Evolutionary conservation across 2,797 vertebrate species (phyloP).

Genomic region (Anguilla marmorata): DNA sequence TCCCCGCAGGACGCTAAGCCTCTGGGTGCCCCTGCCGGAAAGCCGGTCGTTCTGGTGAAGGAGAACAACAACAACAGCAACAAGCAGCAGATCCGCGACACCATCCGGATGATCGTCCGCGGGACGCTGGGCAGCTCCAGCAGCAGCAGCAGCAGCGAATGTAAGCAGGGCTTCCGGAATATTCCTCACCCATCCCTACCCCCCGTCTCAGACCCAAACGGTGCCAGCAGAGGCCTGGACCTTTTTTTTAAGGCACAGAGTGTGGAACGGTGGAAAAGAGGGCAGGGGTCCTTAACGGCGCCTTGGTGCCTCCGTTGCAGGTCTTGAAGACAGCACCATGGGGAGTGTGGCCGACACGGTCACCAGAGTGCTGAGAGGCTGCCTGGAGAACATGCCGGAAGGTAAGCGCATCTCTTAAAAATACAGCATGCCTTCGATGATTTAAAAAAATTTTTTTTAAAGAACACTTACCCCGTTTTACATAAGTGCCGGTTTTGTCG

Average conservation of each 20-base stretch:
- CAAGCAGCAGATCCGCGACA: constrained; percentile 80
- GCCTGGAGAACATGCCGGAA: constrained; percentile 93
- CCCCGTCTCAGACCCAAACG: not conserved
- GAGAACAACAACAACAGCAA: constrained; percentile 68
- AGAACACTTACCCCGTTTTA: not conserved
- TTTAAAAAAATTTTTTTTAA: too few species aligned
- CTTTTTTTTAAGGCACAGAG: not conserved
- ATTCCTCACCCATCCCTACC: too few species aligned
- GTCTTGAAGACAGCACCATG: constrained; percentile 91
- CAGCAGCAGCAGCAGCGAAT: constrained; percentile 85
- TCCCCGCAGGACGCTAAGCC: constrained; percentile 74
- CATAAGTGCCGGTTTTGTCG: not conserved
- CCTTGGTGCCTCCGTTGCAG: constrained; percentile 60
- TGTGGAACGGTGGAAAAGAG: constrained; percentile 6
- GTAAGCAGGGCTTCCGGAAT: constrained; percentile 72
- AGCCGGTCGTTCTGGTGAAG: constrained; percentile 63
- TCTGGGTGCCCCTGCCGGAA: constrained; percentile 73
- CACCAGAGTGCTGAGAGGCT: constrained; percentile 85
- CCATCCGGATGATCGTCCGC: constrained; percentile 95
- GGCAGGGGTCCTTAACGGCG: constrained; percentile 25
- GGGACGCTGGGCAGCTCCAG: constrained; percentile 90
- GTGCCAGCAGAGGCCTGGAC: not conserved
- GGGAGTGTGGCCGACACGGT: constrained; percentile 93
- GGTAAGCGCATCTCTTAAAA: constrained; percentile 56
- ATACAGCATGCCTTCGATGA: too few species aligned